Evolutionary conservation across 2,888 invertebrate species (phyloP), one percentile per base, ranked within the genome.

Genomic region (Aphodius sticticus): DNA sequence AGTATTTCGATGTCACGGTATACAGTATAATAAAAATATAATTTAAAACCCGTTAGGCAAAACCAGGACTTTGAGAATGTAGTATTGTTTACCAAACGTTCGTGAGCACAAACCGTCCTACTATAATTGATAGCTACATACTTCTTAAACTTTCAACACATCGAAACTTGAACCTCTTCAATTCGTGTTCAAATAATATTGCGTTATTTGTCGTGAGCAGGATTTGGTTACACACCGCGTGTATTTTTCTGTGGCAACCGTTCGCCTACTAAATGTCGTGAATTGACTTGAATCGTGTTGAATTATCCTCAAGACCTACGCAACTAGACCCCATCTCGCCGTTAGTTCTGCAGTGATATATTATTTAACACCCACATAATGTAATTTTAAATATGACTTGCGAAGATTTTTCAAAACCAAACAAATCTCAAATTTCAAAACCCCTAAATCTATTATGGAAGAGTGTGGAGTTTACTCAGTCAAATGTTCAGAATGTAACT

Each of bases 321-420:
- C 53, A 53, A 53, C 53, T 53, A 53, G 53, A 53, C 53, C 53
- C 53, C 53, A 53, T 53, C 53, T 53, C 12, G 53, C 12, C 4
- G 12, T 53, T 9, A 12, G 12, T 7, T 2, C 53, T 53, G 53
- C 53, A 9, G 53, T 12, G 53, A 26, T 26, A 26, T 53, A 12
- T 53, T 53, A 53, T 53, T 53, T 53, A 53, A 53, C 53, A 53
- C 53, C 53, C 53, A 53, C 53, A 53, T 53, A 53, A 53, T 53
- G 53, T 53, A 53, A 53, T 53, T 9, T 53, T 53, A 53, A 26
- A 53, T 53, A 7, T 53, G 53, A 53, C 53, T 53, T 53, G 6
- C 53, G 12, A 53, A 53, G 53, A 53, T 53, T 53, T 53, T 12
- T 53, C 7, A 53, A 53, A 53, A 2, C 12, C 53, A 3, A 7